Base-by-base conservation (phyloP, 2,797 vertebrate species). In the Corythornis leucogaster region DNA sequence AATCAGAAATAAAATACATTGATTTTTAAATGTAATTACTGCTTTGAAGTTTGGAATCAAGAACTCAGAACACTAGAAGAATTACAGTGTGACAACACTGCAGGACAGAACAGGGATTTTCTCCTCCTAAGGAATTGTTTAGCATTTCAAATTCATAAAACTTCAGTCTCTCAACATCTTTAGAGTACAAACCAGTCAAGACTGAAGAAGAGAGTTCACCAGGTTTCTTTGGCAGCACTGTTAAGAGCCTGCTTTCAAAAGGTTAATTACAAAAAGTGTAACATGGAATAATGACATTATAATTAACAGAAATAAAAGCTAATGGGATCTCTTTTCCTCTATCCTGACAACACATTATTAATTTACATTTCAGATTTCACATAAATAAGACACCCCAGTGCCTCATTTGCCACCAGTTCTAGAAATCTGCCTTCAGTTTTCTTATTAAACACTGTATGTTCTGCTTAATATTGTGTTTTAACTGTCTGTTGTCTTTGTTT, bases 401-500 rank as follows among this genome's bases (percentile, higher is more conserved):
- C 8, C 5, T 50, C 11, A 13, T 51, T 86, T 54, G 22, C 18
- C 55, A 58, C 31, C 20, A 46, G 38, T 67, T 40, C 18, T 22
- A 30, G 20, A 51, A 31, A 28, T 50, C 63, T 50, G 24, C 8
- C 35, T 75, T 62, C 38, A 22, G 15, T 12, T 7, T 78, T 48
- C 26, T 15, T 22, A 9, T 18, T 18, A 19, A 71, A 7, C 28
- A 50, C 1, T 6, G 4, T 6, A 21, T 11, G 6, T 33, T 85
- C 25, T 51, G 7, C 15, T 31, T 25, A 13, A 58, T 30, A 17
- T 19, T 0, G 0, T 6, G 5, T n/a, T 22, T 18, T 33, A 30
- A 12, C n/a, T 43, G 30, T 5, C 38, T 76, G 38, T 48, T 59
- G 8, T 31, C 22, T 25, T 25, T 30, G 12, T 45, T 42, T 50